A percentile compares a stretch with the other conserved stretches of the same genome.
Conservation (phyloP, 2,113 vertebrate species). For the Saccopteryx bilineata region DNA sequence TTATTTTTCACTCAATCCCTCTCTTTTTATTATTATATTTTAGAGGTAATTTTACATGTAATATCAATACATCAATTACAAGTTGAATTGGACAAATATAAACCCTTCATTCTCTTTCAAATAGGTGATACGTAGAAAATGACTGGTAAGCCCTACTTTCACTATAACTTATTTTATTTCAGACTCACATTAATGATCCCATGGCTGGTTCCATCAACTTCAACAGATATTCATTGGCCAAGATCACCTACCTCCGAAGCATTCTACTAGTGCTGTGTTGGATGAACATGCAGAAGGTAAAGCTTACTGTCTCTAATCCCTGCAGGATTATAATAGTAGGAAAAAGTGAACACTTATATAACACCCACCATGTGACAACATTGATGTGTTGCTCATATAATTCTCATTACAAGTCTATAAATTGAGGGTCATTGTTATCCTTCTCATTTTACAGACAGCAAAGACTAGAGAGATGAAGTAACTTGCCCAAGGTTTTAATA, state of each 20-base stretch:
- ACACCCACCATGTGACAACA: neutral
- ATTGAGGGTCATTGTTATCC: neutral
- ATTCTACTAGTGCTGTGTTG: neutral
- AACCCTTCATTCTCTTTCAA: conserved; percentile 46
- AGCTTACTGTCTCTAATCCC: neutral
- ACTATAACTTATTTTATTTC: neutral
- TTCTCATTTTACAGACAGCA: neutral
- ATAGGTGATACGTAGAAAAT: neutral
- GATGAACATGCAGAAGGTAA: neutral
- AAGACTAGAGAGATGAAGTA: neutral
- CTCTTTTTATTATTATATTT: neutral
- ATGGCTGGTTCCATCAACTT: neutral
- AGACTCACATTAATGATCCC: neutral
- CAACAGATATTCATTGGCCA: neutral
- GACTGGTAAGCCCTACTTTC: neutral
- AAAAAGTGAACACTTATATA: neutral
- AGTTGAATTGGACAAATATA: neutral
- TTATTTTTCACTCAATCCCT: neutral
- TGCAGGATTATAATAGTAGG: neutral
- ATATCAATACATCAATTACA: neutral
- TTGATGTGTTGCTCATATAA: neutral
- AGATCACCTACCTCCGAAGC: neutral
- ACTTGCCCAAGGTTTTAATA: neutral
- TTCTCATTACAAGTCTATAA: neutral
- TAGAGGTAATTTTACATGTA: neutral